Conservation (phyloP, 2,888 invertebrate genomes). For the Ennomos quercinarius region DNA sequence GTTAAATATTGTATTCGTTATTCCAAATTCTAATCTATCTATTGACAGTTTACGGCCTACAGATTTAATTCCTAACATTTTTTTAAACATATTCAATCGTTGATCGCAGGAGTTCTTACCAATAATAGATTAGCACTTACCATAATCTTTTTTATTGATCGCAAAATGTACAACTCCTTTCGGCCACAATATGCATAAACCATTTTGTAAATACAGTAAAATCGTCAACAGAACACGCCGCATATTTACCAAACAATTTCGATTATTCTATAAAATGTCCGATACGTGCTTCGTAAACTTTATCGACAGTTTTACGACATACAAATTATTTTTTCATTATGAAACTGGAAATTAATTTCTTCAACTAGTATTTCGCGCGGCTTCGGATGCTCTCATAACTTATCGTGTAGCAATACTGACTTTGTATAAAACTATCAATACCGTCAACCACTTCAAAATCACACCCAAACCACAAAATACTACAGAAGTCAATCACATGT, state of each 20-base stretch:
- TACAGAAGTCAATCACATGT: too few species aligned
- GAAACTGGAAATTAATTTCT: slow-evolving; percentile 2
- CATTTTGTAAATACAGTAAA: slow-evolving; percentile 18
- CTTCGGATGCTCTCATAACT: too few species aligned
- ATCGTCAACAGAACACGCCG: slow-evolving; percentile 16
- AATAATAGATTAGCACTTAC: slow-evolving; percentile 46
- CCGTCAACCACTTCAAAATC: too few species aligned
- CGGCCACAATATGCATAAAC: slow-evolving; percentile 51
- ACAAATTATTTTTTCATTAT: slow-evolving; percentile 11
- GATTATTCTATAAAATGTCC: neutral
- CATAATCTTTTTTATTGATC: slow-evolving; percentile 68
- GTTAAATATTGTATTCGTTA: too few species aligned
- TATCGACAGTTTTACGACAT: slow-evolving; percentile 18
- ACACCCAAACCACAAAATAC: too few species aligned
- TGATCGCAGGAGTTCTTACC: too few species aligned
- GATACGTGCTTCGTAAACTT: neutral
- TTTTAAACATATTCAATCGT: too few species aligned
- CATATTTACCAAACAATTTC: slow-evolving; percentile 11
- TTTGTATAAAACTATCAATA: too few species aligned
- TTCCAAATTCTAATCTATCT: too few species aligned
- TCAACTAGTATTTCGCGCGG: neutral
- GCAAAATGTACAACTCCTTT: slow-evolving; percentile 69
- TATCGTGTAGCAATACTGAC: too few species aligned
- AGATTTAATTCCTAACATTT: too few species aligned
- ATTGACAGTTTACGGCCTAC: too few species aligned